These are phyloP conservation scores for Eupelmus urozonus DNA, from an alignment of 2,888 invertebrate species.

Conservation along the genomic window DNA sequence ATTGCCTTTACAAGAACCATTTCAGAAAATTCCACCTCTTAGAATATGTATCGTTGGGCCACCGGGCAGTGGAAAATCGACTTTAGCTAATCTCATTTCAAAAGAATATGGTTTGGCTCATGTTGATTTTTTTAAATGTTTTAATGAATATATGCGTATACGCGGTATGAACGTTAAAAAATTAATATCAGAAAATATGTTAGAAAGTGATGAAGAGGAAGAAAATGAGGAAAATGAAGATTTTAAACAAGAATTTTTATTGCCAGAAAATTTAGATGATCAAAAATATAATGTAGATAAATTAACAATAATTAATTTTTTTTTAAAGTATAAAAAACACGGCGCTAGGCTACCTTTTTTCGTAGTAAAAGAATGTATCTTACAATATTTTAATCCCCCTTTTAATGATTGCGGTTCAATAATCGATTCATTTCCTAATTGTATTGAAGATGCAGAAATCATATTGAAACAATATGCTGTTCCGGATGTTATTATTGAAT, in stretches of 20 bases:
- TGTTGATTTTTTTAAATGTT: conserved; percentile 76
- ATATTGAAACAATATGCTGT: conserved; percentile 79
- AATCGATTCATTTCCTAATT: conserved; percentile 82
- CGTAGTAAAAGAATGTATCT: conserved; percentile 77
- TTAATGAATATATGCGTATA: conserved; percentile 63
- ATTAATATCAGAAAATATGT: neutral
- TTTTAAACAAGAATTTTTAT: conserved; percentile 1
- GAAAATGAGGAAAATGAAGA: conserved; percentile 50
- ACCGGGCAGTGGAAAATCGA: conserved; percentile 80
- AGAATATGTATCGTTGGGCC: conserved; percentile 81
- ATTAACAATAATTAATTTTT: conserved; percentile 68
- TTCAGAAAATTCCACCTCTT: conserved; percentile 78
- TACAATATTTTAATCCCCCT: conserved; percentile 78
- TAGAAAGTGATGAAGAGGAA: conserved; percentile 44
- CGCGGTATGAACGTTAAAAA: conserved; percentile 54
- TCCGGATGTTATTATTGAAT: conserved; percentile 81
- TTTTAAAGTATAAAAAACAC: conserved; percentile 79
- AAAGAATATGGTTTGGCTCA: conserved; percentile 80
- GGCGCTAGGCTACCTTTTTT: conserved; percentile 78
- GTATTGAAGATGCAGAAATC: conserved; percentile 79
- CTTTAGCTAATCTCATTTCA: conserved; percentile 78
- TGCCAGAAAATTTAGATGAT: conserved; percentile 61
- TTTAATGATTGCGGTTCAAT: conserved; percentile 79
- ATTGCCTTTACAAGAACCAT: conserved; percentile 77
- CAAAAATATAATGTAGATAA: conserved; percentile 60